Evolutionary conservation across 2,888 invertebrate species (phyloP).

Genomic region (Ectemnius continuus): DNA sequence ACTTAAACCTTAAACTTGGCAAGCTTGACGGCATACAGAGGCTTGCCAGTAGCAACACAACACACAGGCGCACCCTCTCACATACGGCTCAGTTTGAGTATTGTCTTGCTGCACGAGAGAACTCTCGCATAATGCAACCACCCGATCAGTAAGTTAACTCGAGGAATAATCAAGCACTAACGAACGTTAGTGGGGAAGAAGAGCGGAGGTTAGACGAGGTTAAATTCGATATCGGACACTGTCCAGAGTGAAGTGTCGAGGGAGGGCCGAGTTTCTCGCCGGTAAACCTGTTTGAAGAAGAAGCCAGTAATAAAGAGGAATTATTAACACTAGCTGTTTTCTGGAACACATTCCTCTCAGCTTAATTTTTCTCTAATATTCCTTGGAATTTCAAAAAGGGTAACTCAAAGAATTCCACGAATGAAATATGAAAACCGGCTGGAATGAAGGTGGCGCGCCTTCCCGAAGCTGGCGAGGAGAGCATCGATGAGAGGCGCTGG

Average conservation of each 20-base stretch:
- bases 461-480: constrained; percentile 30
- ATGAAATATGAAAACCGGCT: constrained; percentile 13
- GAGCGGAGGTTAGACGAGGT: constrained; percentile 56
- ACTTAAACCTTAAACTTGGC: not conserved
- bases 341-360: too few species aligned
- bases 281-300: too few species aligned
- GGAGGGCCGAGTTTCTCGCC: too few species aligned
- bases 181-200: constrained; percentile 43
- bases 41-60: not conserved
- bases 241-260: too few species aligned
- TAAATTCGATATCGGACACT: constrained; percentile 38
- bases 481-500: constrained; percentile 24
- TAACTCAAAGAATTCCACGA: too few species aligned
- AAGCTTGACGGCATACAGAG: not conserved
- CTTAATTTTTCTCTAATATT: too few species aligned
- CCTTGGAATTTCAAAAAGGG: too few species aligned
- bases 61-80: constrained; percentile 3
- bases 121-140: constrained; percentile 50
- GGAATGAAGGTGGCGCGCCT: constrained; percentile 34
- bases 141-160: constrained; percentile 47
- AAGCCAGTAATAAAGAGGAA: too few species aligned
- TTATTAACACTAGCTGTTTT: too few species aligned
- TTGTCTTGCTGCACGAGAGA: constrained; percentile 22
- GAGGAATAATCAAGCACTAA: constrained; percentile 57
- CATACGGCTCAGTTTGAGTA: constrained; percentile 21